phyloP scores from a whole-genome alignment of 2,113 vertebrate genomes.

The Pluvialis apricaria region DNA sequence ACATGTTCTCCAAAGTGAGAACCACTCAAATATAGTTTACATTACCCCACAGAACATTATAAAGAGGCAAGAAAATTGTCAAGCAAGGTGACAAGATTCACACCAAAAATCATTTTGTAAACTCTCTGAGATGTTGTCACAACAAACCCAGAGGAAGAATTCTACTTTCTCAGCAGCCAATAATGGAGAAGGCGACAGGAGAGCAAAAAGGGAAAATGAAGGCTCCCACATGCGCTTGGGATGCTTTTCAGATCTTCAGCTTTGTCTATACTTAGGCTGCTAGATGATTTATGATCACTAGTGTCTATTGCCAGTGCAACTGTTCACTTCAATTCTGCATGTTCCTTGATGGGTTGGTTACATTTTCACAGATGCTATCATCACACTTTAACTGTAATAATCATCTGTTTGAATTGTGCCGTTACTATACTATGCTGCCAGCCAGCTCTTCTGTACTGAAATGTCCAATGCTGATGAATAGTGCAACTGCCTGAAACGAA shows the following conservation, averaged over 20 bases:
- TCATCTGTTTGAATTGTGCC: background rate
- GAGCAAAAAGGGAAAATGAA: background rate
- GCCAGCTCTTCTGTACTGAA: background rate
- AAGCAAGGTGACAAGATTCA: constrained; percentile 59
- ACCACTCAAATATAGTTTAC: constrained; percentile 42
- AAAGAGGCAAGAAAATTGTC: constrained; percentile 50
- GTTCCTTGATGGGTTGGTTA: constrained; percentile 14
- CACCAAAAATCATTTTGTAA: constrained; percentile 55
- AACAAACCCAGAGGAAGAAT: constrained; percentile 60
- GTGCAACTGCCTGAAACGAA: background rate
- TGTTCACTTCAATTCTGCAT: constrained; percentile 7
- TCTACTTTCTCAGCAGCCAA: background rate
- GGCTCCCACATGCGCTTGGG: background rate
- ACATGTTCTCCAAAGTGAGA: constrained; percentile 21
- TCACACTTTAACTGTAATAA: constrained; percentile 3
- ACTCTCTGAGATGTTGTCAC: constrained; percentile 35
- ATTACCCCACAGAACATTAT: background rate
- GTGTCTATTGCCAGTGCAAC: background rate
- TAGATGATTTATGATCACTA: constrained; percentile 12
- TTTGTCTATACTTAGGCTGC: background rate
- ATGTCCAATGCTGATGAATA: background rate
- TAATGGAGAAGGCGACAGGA: constrained; percentile 27
- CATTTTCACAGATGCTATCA: constrained; percentile 34
- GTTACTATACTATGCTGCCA: background rate
- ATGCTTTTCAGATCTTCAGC: background rate